A percentile compares a stretch with the other conserved stretches of the same genome.
These are phyloP conservation scores for Andrena flavipes DNA, from an alignment of 2,888 invertebrate species.

Conservation along the genomic window DNA sequence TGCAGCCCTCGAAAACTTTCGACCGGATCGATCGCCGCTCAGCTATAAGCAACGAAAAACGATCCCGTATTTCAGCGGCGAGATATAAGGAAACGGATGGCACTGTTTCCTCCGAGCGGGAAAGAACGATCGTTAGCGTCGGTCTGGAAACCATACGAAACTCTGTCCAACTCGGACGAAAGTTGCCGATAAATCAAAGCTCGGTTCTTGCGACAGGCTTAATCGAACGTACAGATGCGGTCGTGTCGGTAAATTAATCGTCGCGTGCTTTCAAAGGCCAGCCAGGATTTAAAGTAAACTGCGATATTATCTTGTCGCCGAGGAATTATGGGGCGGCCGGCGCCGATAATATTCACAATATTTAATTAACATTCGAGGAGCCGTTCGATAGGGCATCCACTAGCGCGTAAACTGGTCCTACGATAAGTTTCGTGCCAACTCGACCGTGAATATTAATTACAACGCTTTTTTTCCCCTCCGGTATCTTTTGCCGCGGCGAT, in stretches of 20 bases:
- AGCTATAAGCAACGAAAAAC: neutral
- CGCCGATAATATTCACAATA: conserved; percentile 45
- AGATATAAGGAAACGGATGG: conserved; percentile 20
- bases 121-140: conserved; percentile 29
- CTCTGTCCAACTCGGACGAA: conserved; percentile 49
- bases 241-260: conserved; percentile 60
- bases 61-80: neutral
- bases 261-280: conserved; percentile 53
- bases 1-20: neutral
- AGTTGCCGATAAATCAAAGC: conserved; percentile 61
- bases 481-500: too few species aligned
- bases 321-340: conserved; percentile 30
- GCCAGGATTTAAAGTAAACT: conserved; percentile 55
- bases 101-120: conserved; percentile 33
- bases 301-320: conserved; percentile 49
- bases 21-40: neutral
- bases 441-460: conserved; percentile 46
- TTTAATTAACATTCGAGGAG: conserved; percentile 44
- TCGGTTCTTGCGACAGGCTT: conserved; percentile 31
- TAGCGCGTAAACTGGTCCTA: conserved; percentile 33
- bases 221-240: conserved; percentile 49
- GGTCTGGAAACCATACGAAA: conserved; percentile 31
- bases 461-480: neutral
- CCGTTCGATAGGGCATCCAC: conserved; percentile 6
- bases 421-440: conserved; percentile 11